Conservation (phyloP, 2,888 invertebrate genomes). For the Xylophagus ater region DNA sequence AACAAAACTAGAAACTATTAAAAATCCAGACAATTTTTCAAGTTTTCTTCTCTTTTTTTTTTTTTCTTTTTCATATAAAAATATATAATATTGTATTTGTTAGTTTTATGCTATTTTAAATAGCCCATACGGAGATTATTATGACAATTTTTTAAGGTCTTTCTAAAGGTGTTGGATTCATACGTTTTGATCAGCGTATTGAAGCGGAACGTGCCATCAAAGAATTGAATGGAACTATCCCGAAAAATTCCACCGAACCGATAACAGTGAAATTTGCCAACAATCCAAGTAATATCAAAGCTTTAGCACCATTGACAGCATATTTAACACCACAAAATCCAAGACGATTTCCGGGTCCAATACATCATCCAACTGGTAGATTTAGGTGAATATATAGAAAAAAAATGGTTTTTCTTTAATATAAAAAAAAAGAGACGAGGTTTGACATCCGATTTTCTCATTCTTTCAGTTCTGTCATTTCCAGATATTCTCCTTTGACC, state of each 20-base stretch:
- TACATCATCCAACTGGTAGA: conserved; percentile 35
- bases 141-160: conserved; percentile 52
- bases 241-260: conserved; percentile 78
- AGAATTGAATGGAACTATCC: conserved; percentile 81
- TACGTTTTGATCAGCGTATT: conserved; percentile 82
- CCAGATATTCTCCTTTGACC: conserved; percentile 74
- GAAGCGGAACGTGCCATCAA: conserved; percentile 89
- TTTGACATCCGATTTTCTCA: not conserved
- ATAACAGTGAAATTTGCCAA: conserved; percentile 94
- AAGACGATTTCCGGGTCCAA: conserved; percentile 70
- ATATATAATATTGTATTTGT: no score
- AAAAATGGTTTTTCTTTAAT: conserved; percentile 1
- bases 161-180: conserved; percentile 90
- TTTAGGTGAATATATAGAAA: conserved; percentile 33
- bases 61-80: no score
- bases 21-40: no score
- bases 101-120: no score
- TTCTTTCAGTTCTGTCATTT: conserved; percentile 34
- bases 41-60: no score
- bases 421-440: not conserved
- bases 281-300: conserved; percentile 80
- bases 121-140: no score
- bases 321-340: conserved; percentile 71
- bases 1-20: no score
- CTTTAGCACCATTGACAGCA: conserved; percentile 69